These are phyloP conservation scores for Junco hyemalis DNA, from an alignment of 2,113 vertebrate genomes.

Conservation along the genomic window DNA sequence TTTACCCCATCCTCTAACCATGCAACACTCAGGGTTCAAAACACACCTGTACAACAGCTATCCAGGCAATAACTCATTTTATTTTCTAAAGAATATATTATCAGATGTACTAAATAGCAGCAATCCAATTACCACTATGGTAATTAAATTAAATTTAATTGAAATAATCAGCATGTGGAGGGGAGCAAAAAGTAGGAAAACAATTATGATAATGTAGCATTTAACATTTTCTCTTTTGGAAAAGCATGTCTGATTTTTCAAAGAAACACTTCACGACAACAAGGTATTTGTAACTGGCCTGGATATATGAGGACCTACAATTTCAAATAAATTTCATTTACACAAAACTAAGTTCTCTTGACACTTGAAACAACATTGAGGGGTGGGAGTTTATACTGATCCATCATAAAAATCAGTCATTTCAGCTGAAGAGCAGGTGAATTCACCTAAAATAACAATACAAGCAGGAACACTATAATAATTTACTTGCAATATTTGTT, in stretches of 20 bases:
- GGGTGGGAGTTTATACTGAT: not conserved
- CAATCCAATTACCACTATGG: not conserved
- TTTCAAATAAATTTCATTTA: not conserved
- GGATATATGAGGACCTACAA: not conserved
- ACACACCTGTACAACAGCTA: not conserved
- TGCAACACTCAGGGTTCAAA: accelerated
- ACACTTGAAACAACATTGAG: not conserved
- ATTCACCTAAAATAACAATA: not conserved
- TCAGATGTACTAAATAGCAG: not conserved
- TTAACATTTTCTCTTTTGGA: not conserved
- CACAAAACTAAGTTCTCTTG: not conserved
- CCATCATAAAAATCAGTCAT: not conserved
- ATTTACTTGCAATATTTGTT: not conserved
- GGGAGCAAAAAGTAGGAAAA: not conserved
- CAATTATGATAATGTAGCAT: not conserved
- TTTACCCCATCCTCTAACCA: not conserved
- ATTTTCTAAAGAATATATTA: not conserved
- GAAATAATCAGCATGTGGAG: not conserved
- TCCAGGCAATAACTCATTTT: not conserved
- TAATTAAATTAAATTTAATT: not conserved
- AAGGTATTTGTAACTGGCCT: not conserved
- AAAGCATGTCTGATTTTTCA: not conserved
- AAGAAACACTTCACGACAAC: not conserved
- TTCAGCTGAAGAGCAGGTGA: not conserved
- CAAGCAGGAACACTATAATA: not conserved